phyloP scores from a whole-genome alignment of 2,113 vertebrate species.

The Lepisosteus oculatus region DNA sequence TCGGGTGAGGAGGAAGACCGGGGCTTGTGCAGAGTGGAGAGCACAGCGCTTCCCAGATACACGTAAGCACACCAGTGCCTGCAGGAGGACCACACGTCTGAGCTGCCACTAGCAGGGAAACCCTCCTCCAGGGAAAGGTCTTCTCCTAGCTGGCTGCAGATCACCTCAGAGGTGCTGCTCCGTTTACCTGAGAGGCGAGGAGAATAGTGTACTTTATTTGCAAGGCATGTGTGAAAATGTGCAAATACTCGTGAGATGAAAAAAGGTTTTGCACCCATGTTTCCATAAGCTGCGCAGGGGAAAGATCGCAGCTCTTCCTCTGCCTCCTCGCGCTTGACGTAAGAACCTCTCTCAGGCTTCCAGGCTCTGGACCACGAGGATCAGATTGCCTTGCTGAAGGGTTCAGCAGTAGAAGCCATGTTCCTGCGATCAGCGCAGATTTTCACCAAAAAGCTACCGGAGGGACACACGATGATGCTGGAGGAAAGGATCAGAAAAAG shows the following conservation, averaged over 20 bases:
- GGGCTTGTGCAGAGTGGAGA: too few species aligned
- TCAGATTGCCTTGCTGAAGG: constrained; percentile 95
- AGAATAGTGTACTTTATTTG: not conserved
- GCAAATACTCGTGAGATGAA: not conserved
- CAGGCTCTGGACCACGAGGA: constrained; percentile 92
- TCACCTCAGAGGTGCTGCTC: too few species aligned
- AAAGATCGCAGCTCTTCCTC: not conserved
- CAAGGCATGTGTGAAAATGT: not conserved
- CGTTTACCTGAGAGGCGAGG: too few species aligned
- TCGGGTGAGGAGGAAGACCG: too few species aligned
- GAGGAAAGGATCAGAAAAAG: constrained; percentile 92
- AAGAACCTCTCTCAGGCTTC: constrained; percentile 70
- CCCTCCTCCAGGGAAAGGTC: too few species aligned
- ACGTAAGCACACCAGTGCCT: too few species aligned
- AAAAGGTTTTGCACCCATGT: not conserved
- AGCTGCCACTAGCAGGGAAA: too few species aligned
- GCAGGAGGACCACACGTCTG: too few species aligned
- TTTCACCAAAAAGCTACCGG: constrained; percentile 85
- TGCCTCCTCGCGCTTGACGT: constrained; percentile 19
- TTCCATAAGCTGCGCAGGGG: not conserved
- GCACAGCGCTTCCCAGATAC: too few species aligned
- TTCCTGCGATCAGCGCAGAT: constrained; percentile 94
- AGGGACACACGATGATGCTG: constrained; percentile 75
- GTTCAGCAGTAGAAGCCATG: constrained; percentile 97
- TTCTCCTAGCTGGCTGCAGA: too few species aligned